Evolutionary conservation across 2,888 invertebrate genomes (phyloP).

Genomic region (Drosophila anceps): DNA sequence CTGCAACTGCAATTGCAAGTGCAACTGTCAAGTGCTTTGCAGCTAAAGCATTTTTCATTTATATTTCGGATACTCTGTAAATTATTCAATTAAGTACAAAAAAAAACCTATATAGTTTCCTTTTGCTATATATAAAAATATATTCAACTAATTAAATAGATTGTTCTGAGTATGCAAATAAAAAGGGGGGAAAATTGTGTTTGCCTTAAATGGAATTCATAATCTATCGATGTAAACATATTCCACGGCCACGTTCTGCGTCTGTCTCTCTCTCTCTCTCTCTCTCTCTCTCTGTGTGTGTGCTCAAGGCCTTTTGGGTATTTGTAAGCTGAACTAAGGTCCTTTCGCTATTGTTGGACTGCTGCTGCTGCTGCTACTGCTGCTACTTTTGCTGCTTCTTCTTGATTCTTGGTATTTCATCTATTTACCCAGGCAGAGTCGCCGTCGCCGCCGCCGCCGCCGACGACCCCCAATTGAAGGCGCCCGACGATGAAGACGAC

Average conservation of each 20-base stretch:
- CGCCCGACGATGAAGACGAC: slow-evolving; percentile 18
- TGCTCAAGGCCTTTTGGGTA: slow-evolving; percentile 6
- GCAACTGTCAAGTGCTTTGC: slow-evolving; percentile 35
- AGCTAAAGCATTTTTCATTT: slow-evolving; percentile 31
- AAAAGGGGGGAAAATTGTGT: background rate
- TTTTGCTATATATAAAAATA: too few relatives aligned
- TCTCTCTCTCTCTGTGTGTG: background rate
- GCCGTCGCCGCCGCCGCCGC: too few relatives aligned
- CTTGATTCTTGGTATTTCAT: slow-evolving; percentile 24
- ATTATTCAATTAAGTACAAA: background rate
- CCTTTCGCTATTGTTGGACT: slow-evolving; percentile 14
- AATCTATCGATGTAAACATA: slow-evolving; percentile 15
- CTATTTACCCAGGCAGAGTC: slow-evolving; percentile 20
- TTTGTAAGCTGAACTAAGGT: slow-evolving; percentile 9
- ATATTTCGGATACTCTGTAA: slow-evolving; percentile 28
- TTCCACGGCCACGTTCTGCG: slow-evolving; percentile 3
- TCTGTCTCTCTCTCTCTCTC: too few relatives aligned
- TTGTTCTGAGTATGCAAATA: background rate
- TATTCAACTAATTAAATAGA: slow-evolving; percentile 10
- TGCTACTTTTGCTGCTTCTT: background rate
- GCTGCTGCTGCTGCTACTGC: background rate
- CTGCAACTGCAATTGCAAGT: slow-evolving; percentile 24
- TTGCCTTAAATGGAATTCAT: slow-evolving; percentile 7
- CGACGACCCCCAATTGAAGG: slow-evolving; percentile 20
- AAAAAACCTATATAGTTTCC: background rate